Evolutionary conservation across 2,797 vertebrate species (phyloP).

Genomic region (Helicolenus hilgendorfi): DNA sequence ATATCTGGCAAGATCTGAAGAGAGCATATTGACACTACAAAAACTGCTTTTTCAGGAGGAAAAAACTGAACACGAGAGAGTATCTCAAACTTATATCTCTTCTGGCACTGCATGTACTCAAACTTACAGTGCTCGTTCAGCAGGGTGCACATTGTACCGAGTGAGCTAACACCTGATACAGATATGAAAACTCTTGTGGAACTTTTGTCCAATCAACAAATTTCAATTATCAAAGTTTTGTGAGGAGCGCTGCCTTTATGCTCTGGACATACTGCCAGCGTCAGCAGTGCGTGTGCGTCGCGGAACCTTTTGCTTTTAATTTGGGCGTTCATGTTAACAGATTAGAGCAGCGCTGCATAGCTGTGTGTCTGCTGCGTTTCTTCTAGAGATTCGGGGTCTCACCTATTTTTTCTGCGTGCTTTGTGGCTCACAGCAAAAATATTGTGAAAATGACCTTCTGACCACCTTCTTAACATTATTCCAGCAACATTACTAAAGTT

Average conservation of each 20-base stretch:
- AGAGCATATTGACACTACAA: background rate
- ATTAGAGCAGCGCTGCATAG: too few relatives aligned
- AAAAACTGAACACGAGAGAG: background rate
- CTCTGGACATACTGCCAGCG: too few relatives aligned
- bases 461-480: too few relatives aligned
- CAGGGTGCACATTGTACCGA: background rate
- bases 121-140: background rate
- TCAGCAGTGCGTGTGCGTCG: too few relatives aligned
- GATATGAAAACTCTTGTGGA: background rate
- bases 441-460: too few relatives aligned
- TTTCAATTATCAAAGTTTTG: background rate
- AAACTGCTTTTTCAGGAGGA: background rate
- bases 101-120: background rate
- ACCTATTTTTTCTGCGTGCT: too few relatives aligned
- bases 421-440: too few relatives aligned
- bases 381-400: too few relatives aligned
- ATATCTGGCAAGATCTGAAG: background rate
- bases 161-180: background rate
- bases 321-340: too few relatives aligned
- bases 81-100: background rate
- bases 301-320: too few relatives aligned
- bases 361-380: too few relatives aligned
- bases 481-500: too few relatives aligned
- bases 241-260: background rate
- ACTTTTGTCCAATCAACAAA: background rate